Base-by-base conservation (phyloP, 2,888 invertebrate genomes). In the Rhynchonema sp. region DNA sequence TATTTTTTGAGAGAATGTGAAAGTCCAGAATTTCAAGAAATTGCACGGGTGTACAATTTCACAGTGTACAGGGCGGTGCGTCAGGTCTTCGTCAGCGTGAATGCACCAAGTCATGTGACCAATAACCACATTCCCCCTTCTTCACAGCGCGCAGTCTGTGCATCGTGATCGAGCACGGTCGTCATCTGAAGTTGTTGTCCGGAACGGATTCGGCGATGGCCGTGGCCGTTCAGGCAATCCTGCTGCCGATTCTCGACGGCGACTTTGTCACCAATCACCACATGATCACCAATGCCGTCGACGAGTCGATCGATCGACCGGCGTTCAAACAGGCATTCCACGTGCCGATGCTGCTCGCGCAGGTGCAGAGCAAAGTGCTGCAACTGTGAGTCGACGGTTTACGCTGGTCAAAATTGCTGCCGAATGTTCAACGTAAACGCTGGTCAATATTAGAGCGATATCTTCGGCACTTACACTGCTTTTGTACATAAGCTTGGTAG, bases 401-500 rank as follows among this genome's bases (percentile, higher is more conserved):
- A 6, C 9, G 52, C 22, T 46, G 3, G 9, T 9, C 17, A 30
- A 58, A 63, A 60, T 6, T 76, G 13, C 46, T 17, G 22, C 46
- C 13, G 46, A 17, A 46, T 46, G 22, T 46, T 17, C n/a, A n/a
- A n/a, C n/a, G n/a, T n/a, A n/a, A n/a, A n/a, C n/a, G n/a, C n/a
- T n/a, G 22, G 13, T 22, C 22, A 13, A 46, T 22, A 46, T 17
- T n/a, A n/a, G n/a, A n/a, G n/a, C n/a, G n/a, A n/a, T n/a, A n/a
- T n/a, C n/a, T n/a, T n/a, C n/a, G n/a, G n/a, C n/a, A n/a, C n/a
- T n/a, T n/a, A n/a, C n/a, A n/a, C n/a, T n/a, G n/a, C n/a, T n/a
- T n/a, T n/a, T n/a, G n/a, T n/a, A n/a, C n/a, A n/a, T n/a, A n/a
- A n/a, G n/a, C n/a, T n/a, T n/a, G n/a, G n/a, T n/a, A n/a, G n/a